Conservation (phyloP, 2,888 invertebrate genomes). For the Notodonta ziczac region DNA sequence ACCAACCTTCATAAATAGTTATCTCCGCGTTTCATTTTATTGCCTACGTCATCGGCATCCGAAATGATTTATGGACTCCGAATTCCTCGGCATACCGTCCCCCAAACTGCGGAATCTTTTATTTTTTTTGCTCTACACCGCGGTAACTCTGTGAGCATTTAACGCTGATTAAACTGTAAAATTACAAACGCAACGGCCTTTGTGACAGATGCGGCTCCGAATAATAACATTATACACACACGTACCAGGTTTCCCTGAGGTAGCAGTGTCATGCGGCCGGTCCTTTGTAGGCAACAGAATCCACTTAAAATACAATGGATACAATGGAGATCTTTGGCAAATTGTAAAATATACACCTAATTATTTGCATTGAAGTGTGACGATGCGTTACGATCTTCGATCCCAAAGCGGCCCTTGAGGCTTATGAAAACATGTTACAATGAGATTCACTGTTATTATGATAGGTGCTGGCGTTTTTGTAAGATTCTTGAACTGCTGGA, state of each 20-base stretch:
- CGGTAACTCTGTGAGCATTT: constrained; percentile 79
- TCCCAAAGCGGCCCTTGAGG: constrained; percentile 72
- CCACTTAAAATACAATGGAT: constrained; percentile 78
- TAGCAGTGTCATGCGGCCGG: constrained; percentile 73
- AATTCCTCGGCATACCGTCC: constrained; percentile 61
- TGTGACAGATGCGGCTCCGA: constrained; percentile 81
- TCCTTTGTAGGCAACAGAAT: constrained; percentile 71
- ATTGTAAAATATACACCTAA: constrained; percentile 83
- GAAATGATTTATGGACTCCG: constrained; percentile 72
- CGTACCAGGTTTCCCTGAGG: constrained; percentile 53
- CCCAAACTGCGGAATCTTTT: constrained; percentile 47
- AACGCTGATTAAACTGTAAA: constrained; percentile 85
- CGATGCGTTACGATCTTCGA: constrained; percentile 70
- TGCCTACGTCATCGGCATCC: constrained; percentile 64
- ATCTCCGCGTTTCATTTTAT: constrained; percentile 47
- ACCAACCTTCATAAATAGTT: constrained; percentile 38
- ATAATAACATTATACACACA: constrained; percentile 82
- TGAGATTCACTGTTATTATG: constrained; percentile 60
- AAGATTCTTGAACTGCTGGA: constrained; percentile 9
- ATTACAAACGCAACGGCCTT: constrained; percentile 78
- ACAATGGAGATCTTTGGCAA: constrained; percentile 81
- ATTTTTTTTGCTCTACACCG: constrained; percentile 59
- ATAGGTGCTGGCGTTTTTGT: constrained; percentile 56
- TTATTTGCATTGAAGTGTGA: constrained; percentile 76
- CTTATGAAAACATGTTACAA: constrained; percentile 79